Evolutionary conservation across 2,888 invertebrate genomes (phyloP).

Genomic region (Polylopha cassiicola): DNA sequence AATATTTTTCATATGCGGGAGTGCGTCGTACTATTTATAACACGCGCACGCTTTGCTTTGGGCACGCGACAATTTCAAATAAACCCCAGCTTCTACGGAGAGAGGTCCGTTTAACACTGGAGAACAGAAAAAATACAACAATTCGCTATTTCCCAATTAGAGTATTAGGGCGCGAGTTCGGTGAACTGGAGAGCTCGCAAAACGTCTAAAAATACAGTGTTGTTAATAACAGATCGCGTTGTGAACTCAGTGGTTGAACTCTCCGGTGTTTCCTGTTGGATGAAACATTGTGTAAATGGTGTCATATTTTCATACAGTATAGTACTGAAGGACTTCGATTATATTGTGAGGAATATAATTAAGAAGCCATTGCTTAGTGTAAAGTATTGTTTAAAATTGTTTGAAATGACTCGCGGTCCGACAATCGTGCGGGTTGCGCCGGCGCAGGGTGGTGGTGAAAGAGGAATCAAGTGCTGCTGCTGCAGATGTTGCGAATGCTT

Average conservation of each 20-base stretch:
- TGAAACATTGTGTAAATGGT: conserved; percentile 26
- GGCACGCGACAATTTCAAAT: conserved; percentile 51
- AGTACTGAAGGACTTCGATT: neutral
- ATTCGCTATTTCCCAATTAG: conserved; percentile 30
- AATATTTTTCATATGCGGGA: conserved; percentile 41
- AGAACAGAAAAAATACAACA: conserved; percentile 22
- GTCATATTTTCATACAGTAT: conserved; percentile 6
- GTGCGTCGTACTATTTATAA: conserved; percentile 54
- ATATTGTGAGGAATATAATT: no score
- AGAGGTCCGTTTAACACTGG: conserved; percentile 29
- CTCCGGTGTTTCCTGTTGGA: conserved; percentile 55
- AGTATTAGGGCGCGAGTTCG: conserved; percentile 41
- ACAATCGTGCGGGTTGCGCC: conserved; percentile 68
- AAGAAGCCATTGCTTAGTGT: no score
- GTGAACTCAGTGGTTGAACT: conserved; percentile 53
- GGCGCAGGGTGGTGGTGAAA: conserved; percentile 44
- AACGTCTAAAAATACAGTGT: conserved; percentile 67
- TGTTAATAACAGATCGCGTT: conserved; percentile 64
- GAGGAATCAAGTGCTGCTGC: conserved; percentile 83
- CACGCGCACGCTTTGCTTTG: conserved; percentile 35
- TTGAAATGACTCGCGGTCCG: conserved; percentile 63
- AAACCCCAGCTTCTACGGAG: conserved; percentile 34
- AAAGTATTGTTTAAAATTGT: conserved; percentile 19
- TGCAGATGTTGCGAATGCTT: conserved; percentile 88
- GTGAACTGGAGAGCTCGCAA: conserved; percentile 46